Conservation (phyloP, 2,888 invertebrate species). For the Amphiduros pacificus region DNA sequence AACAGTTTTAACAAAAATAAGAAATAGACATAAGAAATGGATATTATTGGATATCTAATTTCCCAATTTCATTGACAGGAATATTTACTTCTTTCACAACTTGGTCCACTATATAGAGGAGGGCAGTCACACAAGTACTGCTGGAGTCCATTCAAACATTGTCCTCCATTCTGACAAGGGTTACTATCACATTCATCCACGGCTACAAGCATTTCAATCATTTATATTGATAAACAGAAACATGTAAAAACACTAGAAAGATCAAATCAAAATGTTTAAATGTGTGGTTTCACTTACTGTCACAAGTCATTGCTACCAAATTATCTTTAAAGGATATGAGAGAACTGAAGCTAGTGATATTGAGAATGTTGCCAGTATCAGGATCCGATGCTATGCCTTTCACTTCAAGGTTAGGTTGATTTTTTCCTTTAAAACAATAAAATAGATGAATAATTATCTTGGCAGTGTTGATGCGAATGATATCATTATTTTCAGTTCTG, state of each 20-base stretch:
- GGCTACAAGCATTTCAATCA: too few species aligned
- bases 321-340: neutral
- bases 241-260: too few species aligned
- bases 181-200: constrained; percentile 39
- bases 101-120: constrained; percentile 41
- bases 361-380: constrained; percentile 5
- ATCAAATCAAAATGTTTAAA: too few species aligned
- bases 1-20: too few species aligned
- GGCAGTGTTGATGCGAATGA: too few species aligned
- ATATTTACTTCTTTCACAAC: constrained; percentile 33
- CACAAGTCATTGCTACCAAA: constrained; percentile 6
- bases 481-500: too few species aligned
- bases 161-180: constrained; percentile 48
- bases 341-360: neutral
- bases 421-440: too few species aligned
- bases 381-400: constrained; percentile 16
- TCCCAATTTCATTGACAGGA: neutral
- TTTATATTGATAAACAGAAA: too few species aligned
- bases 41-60: too few species aligned
- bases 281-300: constrained; percentile 15
- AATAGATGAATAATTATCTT: too few species aligned
- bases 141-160: constrained; percentile 34
- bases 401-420: constrained; percentile 7
- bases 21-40: too few species aligned
- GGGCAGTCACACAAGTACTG: constrained; percentile 44